Conservation (phyloP, 1,140 invertebrate species). For the Varroa destructor region DNA sequence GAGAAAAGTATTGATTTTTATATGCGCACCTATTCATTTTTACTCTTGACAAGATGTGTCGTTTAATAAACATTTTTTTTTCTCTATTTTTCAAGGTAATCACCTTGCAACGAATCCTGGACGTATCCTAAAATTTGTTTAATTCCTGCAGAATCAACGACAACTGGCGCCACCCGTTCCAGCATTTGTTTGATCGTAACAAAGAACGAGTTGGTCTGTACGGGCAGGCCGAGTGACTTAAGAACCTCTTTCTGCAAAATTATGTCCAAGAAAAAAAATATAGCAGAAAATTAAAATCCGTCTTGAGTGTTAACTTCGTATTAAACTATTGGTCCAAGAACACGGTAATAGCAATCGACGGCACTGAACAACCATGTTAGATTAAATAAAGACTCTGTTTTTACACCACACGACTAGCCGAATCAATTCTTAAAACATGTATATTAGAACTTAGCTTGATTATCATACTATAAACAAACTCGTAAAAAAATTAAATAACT, state of each 20-base stretch:
- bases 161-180: slow-evolving; percentile 81
- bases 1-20: not conserved
- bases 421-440: too few species aligned
- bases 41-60: not conserved
- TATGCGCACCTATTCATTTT: slow-evolving; percentile 20
- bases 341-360: too few species aligned
- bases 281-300: too few species aligned
- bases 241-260: slow-evolving; percentile 53
- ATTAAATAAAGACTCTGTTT: too few species aligned
- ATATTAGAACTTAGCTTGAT: too few species aligned
- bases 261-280: slow-evolving; percentile 34
- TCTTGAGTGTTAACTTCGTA: too few species aligned
- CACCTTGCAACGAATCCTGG: slow-evolving; percentile 37
- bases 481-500: too few species aligned
- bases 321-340: too few species aligned
- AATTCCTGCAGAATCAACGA: slow-evolving; percentile 73
- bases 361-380: too few species aligned
- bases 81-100: slow-evolving; percentile 34
- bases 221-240: slow-evolving; percentile 78
- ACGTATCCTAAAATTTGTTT: slow-evolving; percentile 40
- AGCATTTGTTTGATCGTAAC: slow-evolving; percentile 86
- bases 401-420: too few species aligned
- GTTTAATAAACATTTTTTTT: slow-evolving; percentile 32
- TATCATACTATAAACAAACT: too few species aligned
- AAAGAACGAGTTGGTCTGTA: slow-evolving; percentile 87